These are phyloP conservation scores for Myripristis murdjan DNA, from an alignment of 2,797 vertebrate genomes.

Conservation along the genomic window DNA sequence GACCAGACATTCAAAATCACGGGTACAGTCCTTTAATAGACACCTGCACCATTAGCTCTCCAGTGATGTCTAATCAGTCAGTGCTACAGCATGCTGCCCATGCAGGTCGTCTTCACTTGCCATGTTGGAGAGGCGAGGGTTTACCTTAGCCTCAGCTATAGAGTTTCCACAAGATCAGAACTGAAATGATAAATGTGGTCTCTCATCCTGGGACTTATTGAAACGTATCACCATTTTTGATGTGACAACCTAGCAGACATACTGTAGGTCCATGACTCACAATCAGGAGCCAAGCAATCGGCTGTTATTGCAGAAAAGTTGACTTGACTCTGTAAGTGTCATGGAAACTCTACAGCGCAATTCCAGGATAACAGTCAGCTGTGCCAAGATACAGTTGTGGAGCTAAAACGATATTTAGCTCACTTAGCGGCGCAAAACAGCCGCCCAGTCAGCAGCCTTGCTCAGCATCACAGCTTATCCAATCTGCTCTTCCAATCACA, in stretches of 20 bases:
- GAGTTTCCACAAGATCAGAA: conserved; percentile 74
- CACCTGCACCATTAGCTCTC: neutral
- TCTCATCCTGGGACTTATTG: conserved; percentile 6
- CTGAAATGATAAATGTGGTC: conserved; percentile 13
- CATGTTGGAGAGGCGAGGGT: conserved; percentile 20
- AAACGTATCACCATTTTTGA: neutral
- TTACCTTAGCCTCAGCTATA: conserved; percentile 24
- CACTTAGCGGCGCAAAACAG: conserved; percentile 48
- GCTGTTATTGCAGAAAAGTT: neutral
- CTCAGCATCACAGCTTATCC: conserved; percentile 66
- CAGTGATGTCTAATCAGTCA: conserved; percentile 8
- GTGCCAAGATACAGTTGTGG: conserved; percentile 38
- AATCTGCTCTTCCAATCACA: conserved; percentile 63
- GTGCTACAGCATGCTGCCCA: conserved; percentile 64
- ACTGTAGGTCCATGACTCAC: neutral
- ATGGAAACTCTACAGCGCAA: conserved; percentile 69
- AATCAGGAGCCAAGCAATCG: neutral
- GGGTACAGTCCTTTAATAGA: no score
- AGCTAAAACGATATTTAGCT: conserved; percentile 55
- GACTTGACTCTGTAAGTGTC: conserved; percentile 27
- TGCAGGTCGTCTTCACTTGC: conserved; percentile 57
- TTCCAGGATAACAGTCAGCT: conserved; percentile 32
- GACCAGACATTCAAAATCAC: no score
- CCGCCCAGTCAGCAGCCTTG: conserved; percentile 51
- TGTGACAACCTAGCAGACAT: no score